These are phyloP conservation scores for Gyps fulvus DNA, from an alignment of 2,113 vertebrate genomes.

Conservation along the genomic window DNA sequence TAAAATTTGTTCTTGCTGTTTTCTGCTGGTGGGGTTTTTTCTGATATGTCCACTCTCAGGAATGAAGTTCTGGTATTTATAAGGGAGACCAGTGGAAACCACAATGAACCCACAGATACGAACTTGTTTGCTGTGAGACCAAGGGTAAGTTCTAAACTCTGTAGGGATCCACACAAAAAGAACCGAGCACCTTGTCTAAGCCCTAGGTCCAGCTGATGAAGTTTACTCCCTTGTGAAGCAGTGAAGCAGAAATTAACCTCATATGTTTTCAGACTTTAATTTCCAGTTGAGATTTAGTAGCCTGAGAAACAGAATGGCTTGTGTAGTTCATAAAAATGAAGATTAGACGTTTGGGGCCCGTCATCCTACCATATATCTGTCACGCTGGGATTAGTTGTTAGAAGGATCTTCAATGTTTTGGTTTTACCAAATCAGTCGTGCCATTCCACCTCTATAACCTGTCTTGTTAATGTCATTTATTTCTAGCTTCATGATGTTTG, in stretches of 20 bases:
- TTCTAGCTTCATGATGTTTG: neutral
- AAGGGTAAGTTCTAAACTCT: neutral
- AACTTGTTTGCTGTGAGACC: neutral
- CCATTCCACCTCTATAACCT: constrained; percentile 21
- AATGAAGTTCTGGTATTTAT: neutral
- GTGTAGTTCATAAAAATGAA: constrained; percentile 37
- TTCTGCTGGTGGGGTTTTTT: neutral
- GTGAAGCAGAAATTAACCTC: neutral
- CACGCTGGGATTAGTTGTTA: neutral
- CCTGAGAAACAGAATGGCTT: constrained; percentile 34
- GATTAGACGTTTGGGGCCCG: constrained; percentile 8
- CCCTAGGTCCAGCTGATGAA: neutral
- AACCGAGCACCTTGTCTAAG: neutral
- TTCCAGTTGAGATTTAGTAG: constrained; percentile 37
- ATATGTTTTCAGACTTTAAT: constrained; percentile 8
- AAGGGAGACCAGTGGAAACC: neutral
- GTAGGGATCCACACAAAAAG: neutral
- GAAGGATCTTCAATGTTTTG: neutral
- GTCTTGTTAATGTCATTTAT: constrained; percentile 37
- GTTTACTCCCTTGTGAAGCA: neutral
- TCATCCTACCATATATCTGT: neutral
- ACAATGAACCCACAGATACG: neutral
- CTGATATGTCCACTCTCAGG: neutral
- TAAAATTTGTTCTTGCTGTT: neutral
- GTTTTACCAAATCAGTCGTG: constrained; percentile 32